Base-by-base conservation (phyloP, 2,888 invertebrate genomes). In the Homarus gammarus region DNA sequence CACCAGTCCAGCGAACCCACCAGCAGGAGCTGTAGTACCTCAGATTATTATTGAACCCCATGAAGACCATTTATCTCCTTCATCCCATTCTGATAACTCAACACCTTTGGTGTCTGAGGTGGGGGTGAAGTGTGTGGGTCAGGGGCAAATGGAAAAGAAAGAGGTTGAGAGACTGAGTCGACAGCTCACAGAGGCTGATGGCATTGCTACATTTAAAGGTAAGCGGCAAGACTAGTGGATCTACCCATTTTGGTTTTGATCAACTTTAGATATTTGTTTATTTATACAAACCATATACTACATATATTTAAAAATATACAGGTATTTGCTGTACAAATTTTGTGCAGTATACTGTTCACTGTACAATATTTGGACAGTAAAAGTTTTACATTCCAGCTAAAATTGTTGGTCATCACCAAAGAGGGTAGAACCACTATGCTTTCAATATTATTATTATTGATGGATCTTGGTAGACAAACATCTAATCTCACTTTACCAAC, bases 171-270 rank as follows among this genome's bases (percentile, higher is more conserved):
- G 89, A 86, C 77, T 92, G 78, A 89, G 89, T 75, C 83, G 51
- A 22, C 90, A 89, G 68, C 89, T 92, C 36, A 92, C 90, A 40
- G 90, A 82, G 27, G 70, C 88, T 68, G 88, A 90, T 44, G 92
- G 92, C 77, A 92, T 92, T 82, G 90, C 85, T 36, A 85, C 82
- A 44, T 90, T 92, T 61, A 92, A 92, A 89, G 92, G 92, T 92
- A 83, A 92, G 92, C 49, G 27, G 27, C 27, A 64, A 64, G 27
- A 22, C 64, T 64, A 27, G 64, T 64, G 64, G 64, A 64, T 64
- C 27, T 64, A 64, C 1, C 12, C 6, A 27, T 27, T 27, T 64
- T 64, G 64, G 27, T 31, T 64, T 64, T 64, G 64, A 64, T 64
- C 8, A 5, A 10, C 12, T 64, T n/a, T 22, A 18, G 22, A 56